Evolutionary conservation across 2,888 invertebrate genomes (phyloP).

Genomic region (Gymnocheta viridis): DNA sequence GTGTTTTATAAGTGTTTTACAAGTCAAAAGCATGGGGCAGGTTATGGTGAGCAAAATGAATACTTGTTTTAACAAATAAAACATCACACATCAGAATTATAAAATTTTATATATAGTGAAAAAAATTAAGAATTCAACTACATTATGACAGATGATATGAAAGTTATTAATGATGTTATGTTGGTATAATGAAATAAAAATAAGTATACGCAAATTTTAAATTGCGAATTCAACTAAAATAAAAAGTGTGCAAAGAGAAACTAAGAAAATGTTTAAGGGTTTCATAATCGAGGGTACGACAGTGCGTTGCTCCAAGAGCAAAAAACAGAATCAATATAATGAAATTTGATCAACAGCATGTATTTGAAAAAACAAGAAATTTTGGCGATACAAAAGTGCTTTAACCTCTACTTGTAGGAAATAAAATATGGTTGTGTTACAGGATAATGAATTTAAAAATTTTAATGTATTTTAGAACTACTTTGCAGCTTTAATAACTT

Average conservation of each 20-base stretch:
- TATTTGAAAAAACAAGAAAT: too few species aligned
- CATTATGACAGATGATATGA: conserved; percentile 49
- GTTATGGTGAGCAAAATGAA: neutral
- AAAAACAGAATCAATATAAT: too few species aligned
- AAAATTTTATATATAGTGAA: conserved; percentile 29
- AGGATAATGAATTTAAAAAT: too few species aligned
- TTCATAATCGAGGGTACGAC: too few species aligned
- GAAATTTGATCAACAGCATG: too few species aligned
- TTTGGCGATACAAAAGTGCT: too few species aligned
- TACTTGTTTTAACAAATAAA: conserved; percentile 49
- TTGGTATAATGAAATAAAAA: conserved; percentile 30
- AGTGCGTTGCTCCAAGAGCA: too few species aligned
- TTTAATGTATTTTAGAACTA: too few species aligned
- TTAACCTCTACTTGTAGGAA: too few species aligned
- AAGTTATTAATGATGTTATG: conserved; percentile 58
- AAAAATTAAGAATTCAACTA: conserved; percentile 3
- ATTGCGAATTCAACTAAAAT: neutral
- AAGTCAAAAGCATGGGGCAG: neutral
- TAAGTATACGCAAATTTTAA: neutral
- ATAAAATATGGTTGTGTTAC: too few species aligned
- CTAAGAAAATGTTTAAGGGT: neutral
- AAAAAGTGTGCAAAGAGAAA: too few species aligned
- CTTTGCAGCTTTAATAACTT: too few species aligned
- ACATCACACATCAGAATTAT: conserved; percentile 57
- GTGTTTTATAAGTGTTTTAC: neutral